phyloP scores from a whole-genome alignment of 2,113 vertebrate species.

The Scomber scombrus region DNA sequence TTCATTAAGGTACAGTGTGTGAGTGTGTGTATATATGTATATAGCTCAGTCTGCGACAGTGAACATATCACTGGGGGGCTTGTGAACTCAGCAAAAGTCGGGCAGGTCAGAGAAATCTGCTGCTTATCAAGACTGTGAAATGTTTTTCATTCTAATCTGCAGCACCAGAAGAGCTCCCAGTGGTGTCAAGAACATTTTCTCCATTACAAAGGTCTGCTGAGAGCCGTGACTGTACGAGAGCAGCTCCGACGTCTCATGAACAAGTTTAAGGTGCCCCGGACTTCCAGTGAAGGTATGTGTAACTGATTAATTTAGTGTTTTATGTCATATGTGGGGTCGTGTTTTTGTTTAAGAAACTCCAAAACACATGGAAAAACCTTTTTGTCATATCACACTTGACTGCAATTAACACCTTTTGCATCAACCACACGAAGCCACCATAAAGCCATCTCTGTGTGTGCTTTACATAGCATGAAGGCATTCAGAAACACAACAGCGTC shows the following conservation, averaged over 20 bases:
- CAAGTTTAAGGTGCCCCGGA: slow-evolving; percentile 96
- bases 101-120: not conserved
- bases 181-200: slow-evolving; percentile 99
- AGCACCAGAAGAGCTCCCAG: slow-evolving; percentile 97
- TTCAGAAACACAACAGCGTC: too few species aligned
- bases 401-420: not conserved
- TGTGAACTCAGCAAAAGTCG: slow-evolving; percentile 1
- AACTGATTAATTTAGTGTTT: not conserved
- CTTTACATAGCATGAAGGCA: too few species aligned
- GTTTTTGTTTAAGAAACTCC: too few species aligned
- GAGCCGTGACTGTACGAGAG: slow-evolving; percentile 93
- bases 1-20: slow-evolving; percentile 93
- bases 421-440: too few species aligned
- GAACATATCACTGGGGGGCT: not conserved
- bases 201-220: slow-evolving; percentile 96
- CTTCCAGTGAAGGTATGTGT: slow-evolving; percentile 93
- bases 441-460: too few species aligned
- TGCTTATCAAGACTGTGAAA: not conserved
- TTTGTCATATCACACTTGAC: not conserved
- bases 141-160: slow-evolving; percentile 7
- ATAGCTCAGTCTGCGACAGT: not conserved
- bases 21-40: not conserved
- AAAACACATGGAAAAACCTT: not conserved
- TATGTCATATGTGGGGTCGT: not conserved
- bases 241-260: slow-evolving; percentile 95